Base-by-base conservation (phyloP, 2,113 vertebrate genomes). In the Progne subis region DNA sequence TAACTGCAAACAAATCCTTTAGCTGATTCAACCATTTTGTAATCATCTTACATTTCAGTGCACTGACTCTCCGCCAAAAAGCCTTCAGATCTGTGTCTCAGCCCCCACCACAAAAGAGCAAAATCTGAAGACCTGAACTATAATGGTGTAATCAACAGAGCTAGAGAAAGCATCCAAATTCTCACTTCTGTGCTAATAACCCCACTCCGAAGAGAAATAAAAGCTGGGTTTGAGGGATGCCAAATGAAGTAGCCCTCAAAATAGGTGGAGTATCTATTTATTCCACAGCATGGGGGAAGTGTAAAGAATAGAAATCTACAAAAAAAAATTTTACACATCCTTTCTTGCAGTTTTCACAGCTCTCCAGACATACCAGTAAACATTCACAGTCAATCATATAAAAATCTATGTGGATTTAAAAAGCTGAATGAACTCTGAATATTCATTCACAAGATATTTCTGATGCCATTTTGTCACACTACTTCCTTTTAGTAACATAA, bases 1-100 rank as follows among this genome's bases (percentile, higher is more conserved):
- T 28, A 90, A 74, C 82, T 90, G 96, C 78, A 94, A 96, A 74
- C 43, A 95, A 95, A 95, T 88, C 64, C 64, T 96, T 81, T 94
- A 93, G 93, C 90, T 64, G 85, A 88, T 81, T 90, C 93, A 72
- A 88, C 71, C 79, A 77, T 82, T 95, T 86, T 79, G 87, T 80
- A 90, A 94, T 93, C 64, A 93, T 86, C 91, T 92, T 85, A 61
- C 47, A 88, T 92, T 94, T 92, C 90, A 83, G 79, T 80, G 92
- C 81, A 87, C 68, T 0, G 0, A 84, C 37, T 16, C 63, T 80
- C 71, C 91, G 94, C 78, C 95, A 95, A 89, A 93, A 91, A 90
- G 59, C 79, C 52, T 91, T 90, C 78, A 50, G 57, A 86, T 49
- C 67, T 24, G 2, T 59, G 52, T 46, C 50, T 92, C 79, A 63